Base-by-base conservation (phyloP, 2,797 vertebrate genomes). In the Eremophila alpestris region DNA sequence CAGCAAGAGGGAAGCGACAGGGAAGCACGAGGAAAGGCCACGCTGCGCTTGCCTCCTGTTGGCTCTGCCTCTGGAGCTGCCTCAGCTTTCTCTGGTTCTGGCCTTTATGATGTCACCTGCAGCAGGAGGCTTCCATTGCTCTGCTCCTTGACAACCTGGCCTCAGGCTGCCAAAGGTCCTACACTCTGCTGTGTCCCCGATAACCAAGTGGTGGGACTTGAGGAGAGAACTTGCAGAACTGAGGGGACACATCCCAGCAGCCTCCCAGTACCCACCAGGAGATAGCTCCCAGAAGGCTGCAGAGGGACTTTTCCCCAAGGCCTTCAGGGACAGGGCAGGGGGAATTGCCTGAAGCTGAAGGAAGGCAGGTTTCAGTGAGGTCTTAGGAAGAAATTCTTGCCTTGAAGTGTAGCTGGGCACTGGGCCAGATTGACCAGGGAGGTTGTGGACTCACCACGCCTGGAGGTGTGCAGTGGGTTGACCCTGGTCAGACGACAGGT, bases 401-500 rank as follows among this genome's bases (percentile, higher is more conserved):
- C 40, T 78, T 65, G n/a, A 65, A 55, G 27, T 38, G 51, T 32
- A 27, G 10, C 38, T 45, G 75, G 60, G 41, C 27, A 65, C n/a
- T 32, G 75, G 49, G 27, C 60, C n/a, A 38, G 20, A 12, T 29
- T 43, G 59, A 12, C 38, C 21, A 40, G 49, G 64, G 60, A 30
- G 6, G 40, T 10, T 34, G 26, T 36, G 16, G 49, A 30, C 40
- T 30, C 48, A 30, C 5, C 20, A 52, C 41, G 22, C 34, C 41
- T 48, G 34, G 34, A 48, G 34, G 43, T 10, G 19, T 58, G 63
- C 77, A 29, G 23, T n/a, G 43, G 11, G 3, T 56, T n/a, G 23
- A 15, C 23, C 43, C 62, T 27, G 41, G 29, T 11, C 0, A 0
- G 18, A 56, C 1, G 4, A 7, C n/a, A 56, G 22, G 34, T 38